These are phyloP conservation scores for Protonibea diacanthus DNA, from an alignment of 2,797 vertebrate species.

Conservation along the genomic window DNA sequence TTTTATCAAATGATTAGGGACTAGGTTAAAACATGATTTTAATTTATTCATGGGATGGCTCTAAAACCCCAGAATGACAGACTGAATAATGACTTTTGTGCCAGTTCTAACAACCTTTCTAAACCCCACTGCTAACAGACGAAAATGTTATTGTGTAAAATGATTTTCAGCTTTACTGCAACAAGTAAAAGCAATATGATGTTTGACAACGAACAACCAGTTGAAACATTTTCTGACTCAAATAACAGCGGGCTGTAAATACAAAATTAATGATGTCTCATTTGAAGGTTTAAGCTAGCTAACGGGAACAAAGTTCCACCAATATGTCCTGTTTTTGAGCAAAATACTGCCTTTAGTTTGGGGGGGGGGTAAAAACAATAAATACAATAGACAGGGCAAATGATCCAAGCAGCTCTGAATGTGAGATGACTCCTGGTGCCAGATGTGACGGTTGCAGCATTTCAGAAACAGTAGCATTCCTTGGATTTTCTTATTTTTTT, in stretches of 20 bases:
- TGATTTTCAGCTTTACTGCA: background rate
- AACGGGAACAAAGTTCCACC: background rate
- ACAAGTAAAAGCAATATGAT: background rate
- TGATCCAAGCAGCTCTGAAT: background rate
- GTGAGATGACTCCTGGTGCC: background rate
- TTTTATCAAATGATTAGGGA: conserved; percentile 33
- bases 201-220: background rate
- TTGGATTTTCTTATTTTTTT: background rate
- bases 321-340: background rate
- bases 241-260: conserved; percentile 7
- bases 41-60: conserved; percentile 24
- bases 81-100: conserved; percentile 19
- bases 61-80: background rate
- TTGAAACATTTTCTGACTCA: background rate
- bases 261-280: background rate
- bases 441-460: background rate
- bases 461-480: background rate
- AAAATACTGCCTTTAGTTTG: background rate
- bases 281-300: background rate
- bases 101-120: conserved; percentile 1
- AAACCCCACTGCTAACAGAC: background rate
- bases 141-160: background rate
- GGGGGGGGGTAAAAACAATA: no score
- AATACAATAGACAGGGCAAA: background rate
- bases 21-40: conserved; percentile 31